A percentile compares a stretch with the other conserved stretches of the same genome.
phyloP scores from a whole-genome alignment of 2,797 vertebrate species.

The Acomys russatus region DNA sequence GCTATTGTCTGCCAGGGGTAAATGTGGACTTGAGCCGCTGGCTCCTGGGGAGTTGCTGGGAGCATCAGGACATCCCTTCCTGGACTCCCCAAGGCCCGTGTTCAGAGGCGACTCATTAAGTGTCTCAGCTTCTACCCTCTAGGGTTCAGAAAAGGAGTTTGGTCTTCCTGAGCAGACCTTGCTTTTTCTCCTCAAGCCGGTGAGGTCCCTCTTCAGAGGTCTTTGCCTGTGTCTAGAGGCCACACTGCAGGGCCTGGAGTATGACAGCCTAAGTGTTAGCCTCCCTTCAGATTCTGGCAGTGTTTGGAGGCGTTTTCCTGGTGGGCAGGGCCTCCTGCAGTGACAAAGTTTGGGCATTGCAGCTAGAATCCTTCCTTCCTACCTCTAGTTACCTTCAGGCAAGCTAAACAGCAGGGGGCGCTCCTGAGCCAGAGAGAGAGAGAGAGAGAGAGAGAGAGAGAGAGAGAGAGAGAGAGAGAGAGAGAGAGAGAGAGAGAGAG shows the following conservation, averaged over 20 bases:
- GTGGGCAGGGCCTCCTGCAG: not conserved
- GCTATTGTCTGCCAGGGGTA: constrained; percentile 10
- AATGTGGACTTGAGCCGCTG: not conserved
- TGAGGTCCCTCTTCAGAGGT: constrained; percentile 12
- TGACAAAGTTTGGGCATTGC: not conserved
- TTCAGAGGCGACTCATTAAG: constrained; percentile 19
- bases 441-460: not conserved
- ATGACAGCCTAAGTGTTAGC: not conserved
- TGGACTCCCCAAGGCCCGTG: not conserved
- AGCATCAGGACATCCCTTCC: not conserved
- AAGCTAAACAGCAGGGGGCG: constrained; percentile 74
- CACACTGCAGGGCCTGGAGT: not conserved
- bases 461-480: not conserved
- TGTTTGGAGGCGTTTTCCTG: not conserved
- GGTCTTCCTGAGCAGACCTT: not conserved
- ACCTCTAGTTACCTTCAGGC: not conserved
- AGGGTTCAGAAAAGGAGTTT: not conserved
- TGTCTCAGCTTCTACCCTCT: constrained; percentile 17
- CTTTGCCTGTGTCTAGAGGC: not conserved
- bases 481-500: not conserved
- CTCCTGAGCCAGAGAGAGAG: constrained; percentile 58
- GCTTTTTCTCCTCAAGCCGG: constrained; percentile 45
- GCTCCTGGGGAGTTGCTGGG: not conserved
- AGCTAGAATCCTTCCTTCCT: not conserved
- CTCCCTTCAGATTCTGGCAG: not conserved